These are phyloP conservation scores for Hybognathus amarus DNA, from an alignment of 2,797 vertebrate species.

Conservation along the genomic window DNA sequence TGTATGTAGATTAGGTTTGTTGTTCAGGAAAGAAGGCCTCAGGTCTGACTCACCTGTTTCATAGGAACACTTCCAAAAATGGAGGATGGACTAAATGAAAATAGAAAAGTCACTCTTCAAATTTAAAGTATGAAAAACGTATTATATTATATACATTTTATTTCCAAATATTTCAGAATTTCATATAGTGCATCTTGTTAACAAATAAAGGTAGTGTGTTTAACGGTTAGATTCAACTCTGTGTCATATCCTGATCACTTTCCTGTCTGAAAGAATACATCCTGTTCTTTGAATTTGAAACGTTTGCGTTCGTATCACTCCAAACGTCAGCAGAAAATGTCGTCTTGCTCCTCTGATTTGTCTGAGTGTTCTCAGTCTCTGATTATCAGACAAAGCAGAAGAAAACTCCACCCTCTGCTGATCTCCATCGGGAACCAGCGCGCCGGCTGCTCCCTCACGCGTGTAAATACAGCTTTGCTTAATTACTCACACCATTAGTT, in stretches of 20 bases:
- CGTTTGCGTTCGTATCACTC: neutral
- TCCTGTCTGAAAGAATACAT: neutral
- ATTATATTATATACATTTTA: neutral
- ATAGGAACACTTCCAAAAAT: neutral
- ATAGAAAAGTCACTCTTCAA: neutral
- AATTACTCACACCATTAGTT: constrained; percentile 80
- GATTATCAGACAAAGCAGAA: constrained; percentile 51
- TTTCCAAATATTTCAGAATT: neutral
- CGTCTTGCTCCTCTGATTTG: constrained; percentile 68
- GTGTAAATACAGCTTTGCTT: constrained; percentile 70
- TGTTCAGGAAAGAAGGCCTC: constrained; percentile 31
- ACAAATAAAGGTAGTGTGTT: neutral
- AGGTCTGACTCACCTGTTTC: constrained; percentile 12
- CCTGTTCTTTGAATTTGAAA: neutral
- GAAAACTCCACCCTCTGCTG: constrained; percentile 40
- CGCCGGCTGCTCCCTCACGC: constrained; percentile 61
- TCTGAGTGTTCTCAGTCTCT: constrained; percentile 24
- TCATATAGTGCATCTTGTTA: neutral
- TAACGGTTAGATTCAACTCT: neutral
- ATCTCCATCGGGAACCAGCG: constrained; percentile 21
- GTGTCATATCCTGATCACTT: neutral
- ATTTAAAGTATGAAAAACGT: neutral
- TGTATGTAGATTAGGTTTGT: constrained; percentile 72
- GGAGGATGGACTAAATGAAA: constrained; percentile 4
- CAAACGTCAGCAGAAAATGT: neutral